Evolutionary conservation across 2,113 vertebrate genomes (phyloP), one percentile per base, ranked within the genome.

Genomic region (Dromaius novaehollandiae): DNA sequence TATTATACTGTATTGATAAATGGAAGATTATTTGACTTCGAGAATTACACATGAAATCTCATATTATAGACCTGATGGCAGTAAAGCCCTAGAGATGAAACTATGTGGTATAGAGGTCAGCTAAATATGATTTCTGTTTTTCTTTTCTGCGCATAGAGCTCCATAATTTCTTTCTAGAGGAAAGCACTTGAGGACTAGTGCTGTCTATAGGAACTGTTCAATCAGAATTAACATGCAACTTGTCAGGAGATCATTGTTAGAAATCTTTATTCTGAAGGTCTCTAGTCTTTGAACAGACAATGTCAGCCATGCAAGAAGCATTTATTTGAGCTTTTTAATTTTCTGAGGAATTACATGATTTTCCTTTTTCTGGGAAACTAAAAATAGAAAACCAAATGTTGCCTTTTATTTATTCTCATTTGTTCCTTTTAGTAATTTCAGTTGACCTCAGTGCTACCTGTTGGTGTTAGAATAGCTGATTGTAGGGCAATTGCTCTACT

Each of bases 201-300:
- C 91, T 94, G 75, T 95, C 96, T 95, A 56, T 92, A 96, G 97
- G 96, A 98, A 95, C 96, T 87, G 44, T 94, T 97, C 97, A 91
- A 55, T 98, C 96, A 97, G 44, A 61, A 60, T 95, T 68, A 92
- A 84, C 80, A 18, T 82, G 51, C 83, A 60, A 22, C 83, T 97
- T 85, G 56, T 97, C 90, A 95, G 84, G 87, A 84, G 94, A 38
- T 48, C 46, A 22, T 61, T 95, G 89, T 79, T 92, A 85, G 87
- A 95, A 96, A 93, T 77, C 66, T 61, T 96, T 61, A 26, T 16
- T 74, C 66, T 73, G 87, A 89, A 92, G 26, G 63, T 93, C 96
- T 80, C 55, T 86, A 78, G 73, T 82, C 81, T 95, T 93, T 74
- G 77, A 88, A 50, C 50, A 65, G 77, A 82, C 93, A 93, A 86